Conservation (phyloP, 2,797 vertebrate species). For the Decapterus maruadsi region DNA sequence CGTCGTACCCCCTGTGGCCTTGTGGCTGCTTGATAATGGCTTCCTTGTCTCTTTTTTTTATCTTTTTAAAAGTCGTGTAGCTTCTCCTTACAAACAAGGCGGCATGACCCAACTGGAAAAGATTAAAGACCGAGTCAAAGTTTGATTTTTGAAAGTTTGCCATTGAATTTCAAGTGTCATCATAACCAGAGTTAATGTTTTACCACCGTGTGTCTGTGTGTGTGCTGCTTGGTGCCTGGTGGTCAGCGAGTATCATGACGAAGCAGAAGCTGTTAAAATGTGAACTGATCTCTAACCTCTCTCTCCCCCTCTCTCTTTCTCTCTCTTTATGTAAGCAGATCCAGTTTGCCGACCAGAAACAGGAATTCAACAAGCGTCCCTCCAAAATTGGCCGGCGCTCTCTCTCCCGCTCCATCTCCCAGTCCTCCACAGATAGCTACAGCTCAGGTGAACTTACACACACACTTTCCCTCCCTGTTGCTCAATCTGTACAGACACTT, state of each 20-base stretch:
- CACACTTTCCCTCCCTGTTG: neutral
- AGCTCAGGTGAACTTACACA: constrained; percentile 90
- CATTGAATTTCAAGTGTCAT: neutral
- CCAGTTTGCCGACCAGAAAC: constrained; percentile 99
- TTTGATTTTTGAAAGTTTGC: neutral
- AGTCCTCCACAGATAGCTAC: constrained; percentile 99
- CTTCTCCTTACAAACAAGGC: too few species aligned
- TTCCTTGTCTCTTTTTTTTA: constrained; percentile 37
- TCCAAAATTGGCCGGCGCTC: constrained; percentile 98
- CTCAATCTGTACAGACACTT: neutral
- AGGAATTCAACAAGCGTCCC: constrained; percentile 98
- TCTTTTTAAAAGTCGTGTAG: constrained; percentile 3
- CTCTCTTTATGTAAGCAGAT: constrained; percentile 84
- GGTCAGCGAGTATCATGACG: neutral
- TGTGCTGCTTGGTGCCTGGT: neutral
- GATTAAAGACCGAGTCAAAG: neutral
- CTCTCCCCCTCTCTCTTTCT: neutral
- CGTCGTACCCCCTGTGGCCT: constrained; percentile 41
- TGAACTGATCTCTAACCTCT: constrained; percentile 18
- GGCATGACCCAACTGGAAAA: neutral
- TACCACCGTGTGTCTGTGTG: neutral
- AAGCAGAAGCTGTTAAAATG: neutral
- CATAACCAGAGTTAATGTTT: neutral
- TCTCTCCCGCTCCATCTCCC: constrained; percentile 97
- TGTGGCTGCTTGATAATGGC: constrained; percentile 36